Percentiles rank a stretch among this genome's conserved stretches.
Evolutionary conservation across 2,113 vertebrate species (phyloP).

Genomic region (Dicentrarchus labrax): DNA sequence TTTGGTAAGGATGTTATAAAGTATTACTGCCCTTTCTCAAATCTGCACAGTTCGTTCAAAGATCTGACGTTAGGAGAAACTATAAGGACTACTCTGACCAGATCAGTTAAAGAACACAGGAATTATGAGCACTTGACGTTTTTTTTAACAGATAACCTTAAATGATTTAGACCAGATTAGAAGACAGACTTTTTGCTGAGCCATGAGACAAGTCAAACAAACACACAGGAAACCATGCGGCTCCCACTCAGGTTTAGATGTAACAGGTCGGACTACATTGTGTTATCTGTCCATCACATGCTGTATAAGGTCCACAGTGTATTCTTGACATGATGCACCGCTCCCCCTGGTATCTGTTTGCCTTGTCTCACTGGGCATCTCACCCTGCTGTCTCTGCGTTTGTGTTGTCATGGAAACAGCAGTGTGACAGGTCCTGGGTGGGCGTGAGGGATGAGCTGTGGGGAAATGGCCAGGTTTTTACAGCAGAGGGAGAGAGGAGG

Average conservation of each 20-base stretch:
- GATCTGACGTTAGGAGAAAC: not conserved
- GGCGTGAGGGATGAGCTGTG: conserved; percentile 83
- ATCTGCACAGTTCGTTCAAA: conserved; percentile 22
- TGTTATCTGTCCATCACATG: conserved; percentile 59
- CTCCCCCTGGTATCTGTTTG: conserved; percentile 68
- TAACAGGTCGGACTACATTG: conserved; percentile 5
- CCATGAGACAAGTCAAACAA: not conserved
- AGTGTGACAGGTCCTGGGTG: conserved; percentile 82
- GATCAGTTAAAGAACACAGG: not conserved
- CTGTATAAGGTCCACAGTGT: conserved; percentile 44
- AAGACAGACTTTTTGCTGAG: not conserved
- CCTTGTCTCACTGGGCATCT: conserved; percentile 79
- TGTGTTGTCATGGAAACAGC: conserved; percentile 84
- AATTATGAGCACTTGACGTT: not conserved
- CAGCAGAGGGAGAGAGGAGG: conserved; percentile 52
- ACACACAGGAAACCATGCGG: conserved; percentile 7
- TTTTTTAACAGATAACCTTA: not conserved
- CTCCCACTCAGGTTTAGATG: conserved; percentile 23
- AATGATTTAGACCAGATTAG: not conserved
- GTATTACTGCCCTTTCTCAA: conserved; percentile 11
- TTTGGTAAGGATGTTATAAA: conserved; percentile 30
- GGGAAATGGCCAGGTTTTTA: conserved; percentile 82
- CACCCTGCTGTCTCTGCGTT: conserved; percentile 80
- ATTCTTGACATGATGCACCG: conserved; percentile 57
- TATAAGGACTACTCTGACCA: not conserved